A percentile compares a stretch with the other conserved stretches of the same genome.
Evolutionary conservation across 1,140 invertebrate genomes (phyloP).

Genomic region (Pseudomyrmex cubaensis): DNA sequence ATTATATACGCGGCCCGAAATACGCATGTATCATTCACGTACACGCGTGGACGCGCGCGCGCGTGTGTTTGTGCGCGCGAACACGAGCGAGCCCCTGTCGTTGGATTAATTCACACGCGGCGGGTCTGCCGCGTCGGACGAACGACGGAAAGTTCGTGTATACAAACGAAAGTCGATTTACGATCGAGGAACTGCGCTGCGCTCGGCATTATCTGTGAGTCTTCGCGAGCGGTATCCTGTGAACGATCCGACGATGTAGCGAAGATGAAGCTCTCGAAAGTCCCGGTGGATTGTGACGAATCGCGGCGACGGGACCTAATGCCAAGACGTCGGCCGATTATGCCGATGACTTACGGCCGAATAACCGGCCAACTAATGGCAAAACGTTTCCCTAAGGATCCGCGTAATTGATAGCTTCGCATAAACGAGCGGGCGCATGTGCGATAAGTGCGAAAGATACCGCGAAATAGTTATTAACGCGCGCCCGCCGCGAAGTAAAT

Average conservation of each 20-base stretch:
- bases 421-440: conserved; percentile 65
- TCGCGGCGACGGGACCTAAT: conserved; percentile 37
- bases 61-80: conserved; percentile 32
- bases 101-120: conserved; percentile 80
- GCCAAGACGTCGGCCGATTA: conserved; percentile 50
- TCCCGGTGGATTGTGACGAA: conserved; percentile 38
- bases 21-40: conserved; percentile 82
- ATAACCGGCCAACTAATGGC: conserved; percentile 66
- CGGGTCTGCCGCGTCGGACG: conserved; percentile 63
- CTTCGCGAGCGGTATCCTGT: conserved; percentile 6
- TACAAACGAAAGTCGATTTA: conserved; percentile 69
- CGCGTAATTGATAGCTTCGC: conserved; percentile 71
- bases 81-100: conserved; percentile 71
- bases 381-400: conserved; percentile 62
- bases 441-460: conserved; percentile 67
- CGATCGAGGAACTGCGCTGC: conserved; percentile 1
- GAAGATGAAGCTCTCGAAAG: background rate
- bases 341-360: conserved; percentile 68
- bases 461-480: conserved; percentile 65
- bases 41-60: conserved; percentile 57
- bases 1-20: conserved; percentile 81
- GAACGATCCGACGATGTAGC: background rate
- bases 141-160: conserved; percentile 57
- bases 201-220: background rate
- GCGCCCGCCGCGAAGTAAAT: conserved; percentile 57